Percentiles rank a stretch among this genome's conserved stretches.
Conservation (phyloP, 1,140 invertebrate genomes). For the Trichoplusia ni region DNA sequence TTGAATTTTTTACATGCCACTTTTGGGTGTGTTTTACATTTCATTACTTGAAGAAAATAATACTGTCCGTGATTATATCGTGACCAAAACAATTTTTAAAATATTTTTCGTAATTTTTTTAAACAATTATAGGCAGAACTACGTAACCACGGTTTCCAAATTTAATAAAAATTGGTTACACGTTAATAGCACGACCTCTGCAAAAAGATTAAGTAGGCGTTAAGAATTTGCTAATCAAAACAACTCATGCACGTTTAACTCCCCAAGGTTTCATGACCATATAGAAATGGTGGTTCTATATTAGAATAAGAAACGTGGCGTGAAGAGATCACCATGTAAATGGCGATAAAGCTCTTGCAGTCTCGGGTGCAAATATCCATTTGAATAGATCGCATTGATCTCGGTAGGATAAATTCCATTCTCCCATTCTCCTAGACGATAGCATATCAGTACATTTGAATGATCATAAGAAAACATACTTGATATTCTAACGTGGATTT, state of each 20-base stretch:
- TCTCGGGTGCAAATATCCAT: slow-evolving; percentile 2
- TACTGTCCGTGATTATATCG: not conserved
- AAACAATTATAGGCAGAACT: no score
- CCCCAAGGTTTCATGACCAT: slow-evolving; percentile 12
- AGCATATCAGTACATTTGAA: no score
- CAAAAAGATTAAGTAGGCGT: slow-evolving; percentile 14
- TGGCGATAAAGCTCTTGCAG: not conserved
- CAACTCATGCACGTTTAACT: slow-evolving; percentile 11
- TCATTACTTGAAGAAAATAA: no score
- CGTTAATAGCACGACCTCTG: not conserved
- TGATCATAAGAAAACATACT: no score
- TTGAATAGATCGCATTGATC: not conserved
- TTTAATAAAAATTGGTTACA: not conserved
- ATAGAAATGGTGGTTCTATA: not conserved
- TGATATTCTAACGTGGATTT: no score
- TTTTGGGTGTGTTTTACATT: slow-evolving; percentile 8
- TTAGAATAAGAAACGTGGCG: slow-evolving; percentile 7
- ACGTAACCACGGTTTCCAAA: no score
- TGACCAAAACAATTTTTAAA: no score
- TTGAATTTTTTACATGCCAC: slow-evolving; percentile 13
- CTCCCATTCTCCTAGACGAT: no score
- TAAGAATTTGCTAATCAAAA: not conserved
- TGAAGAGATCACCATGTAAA: slow-evolving; percentile 18
- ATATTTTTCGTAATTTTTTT: no score
- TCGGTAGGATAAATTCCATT: not conserved